Conservation (phyloP, 2,888 invertebrate species). For the Aricia artaxerxes region DNA sequence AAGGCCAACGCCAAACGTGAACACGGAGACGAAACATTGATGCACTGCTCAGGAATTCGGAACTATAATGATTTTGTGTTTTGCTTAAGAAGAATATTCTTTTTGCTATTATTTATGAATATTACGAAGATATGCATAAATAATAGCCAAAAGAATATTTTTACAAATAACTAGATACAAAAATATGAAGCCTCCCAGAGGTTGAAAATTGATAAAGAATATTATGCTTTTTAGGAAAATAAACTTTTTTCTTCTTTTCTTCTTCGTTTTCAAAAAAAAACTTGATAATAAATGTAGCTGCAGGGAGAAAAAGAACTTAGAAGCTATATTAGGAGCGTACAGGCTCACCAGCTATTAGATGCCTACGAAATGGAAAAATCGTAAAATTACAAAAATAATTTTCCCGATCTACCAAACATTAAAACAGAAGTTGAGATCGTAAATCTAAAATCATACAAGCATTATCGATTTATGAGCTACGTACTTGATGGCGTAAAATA, state of each 20-base stretch:
- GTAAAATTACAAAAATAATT: conserved; percentile 36
- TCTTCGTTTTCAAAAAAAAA: not conserved
- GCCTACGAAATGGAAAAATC: conserved; percentile 30
- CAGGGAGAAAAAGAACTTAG: not conserved
- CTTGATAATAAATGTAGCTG: not conserved
- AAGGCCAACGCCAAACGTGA: conserved; percentile 72
- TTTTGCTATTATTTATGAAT: not conserved
- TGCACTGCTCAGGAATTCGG: conserved; percentile 47
- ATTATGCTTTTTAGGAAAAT: not conserved
- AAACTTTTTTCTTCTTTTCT: not conserved
- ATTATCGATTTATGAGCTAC: conserved; percentile 41
- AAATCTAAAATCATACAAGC: conserved; percentile 40
- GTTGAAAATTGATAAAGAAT: too few species aligned
- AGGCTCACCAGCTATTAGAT: not conserved
- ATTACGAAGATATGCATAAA: too few species aligned
- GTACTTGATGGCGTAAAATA: conserved; percentile 43
- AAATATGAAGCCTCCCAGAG: too few species aligned
- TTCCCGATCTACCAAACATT: conserved; percentile 24
- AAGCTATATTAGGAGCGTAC: not conserved
- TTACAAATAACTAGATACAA: too few species aligned
- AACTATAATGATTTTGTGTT: conserved; percentile 19
- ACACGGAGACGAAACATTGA: conserved; percentile 52
- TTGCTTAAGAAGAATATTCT: not conserved
- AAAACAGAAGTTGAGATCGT: conserved; percentile 35
- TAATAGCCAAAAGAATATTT: too few species aligned